These are phyloP conservation scores for Linnaemya tessellans DNA, from an alignment of 2,888 invertebrate species.

Conservation along the genomic window DNA sequence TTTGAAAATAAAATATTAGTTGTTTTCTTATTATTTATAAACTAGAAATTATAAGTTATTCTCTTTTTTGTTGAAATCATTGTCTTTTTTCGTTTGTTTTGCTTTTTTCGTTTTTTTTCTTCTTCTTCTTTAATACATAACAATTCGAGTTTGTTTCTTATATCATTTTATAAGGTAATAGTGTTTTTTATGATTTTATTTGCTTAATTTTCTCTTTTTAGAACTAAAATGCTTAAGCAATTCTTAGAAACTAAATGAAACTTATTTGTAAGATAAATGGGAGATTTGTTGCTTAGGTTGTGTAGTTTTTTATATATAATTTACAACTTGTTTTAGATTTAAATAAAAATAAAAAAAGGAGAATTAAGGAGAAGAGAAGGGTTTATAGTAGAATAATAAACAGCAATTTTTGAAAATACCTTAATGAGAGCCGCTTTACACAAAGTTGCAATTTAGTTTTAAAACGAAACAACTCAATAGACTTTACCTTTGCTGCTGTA, in stretches of 20 bases:
- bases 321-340: constrained; percentile 50
- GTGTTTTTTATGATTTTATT: constrained; percentile 66
- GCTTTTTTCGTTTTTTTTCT: constrained; percentile 71
- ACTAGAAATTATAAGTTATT: constrained; percentile 31
- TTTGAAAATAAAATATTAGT: constrained; percentile 56
- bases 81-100: constrained; percentile 73
- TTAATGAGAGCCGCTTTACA: constrained; percentile 56
- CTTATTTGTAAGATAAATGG: constrained; percentile 58
- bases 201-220: constrained; percentile 39
- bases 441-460: constrained; percentile 32
- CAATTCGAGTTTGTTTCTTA: constrained; percentile 63
- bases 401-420: constrained; percentile 51
- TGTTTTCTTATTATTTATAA: constrained; percentile 16
- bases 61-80: constrained; percentile 63
- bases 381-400: constrained; percentile 49
- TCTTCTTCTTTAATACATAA: constrained; percentile 66
- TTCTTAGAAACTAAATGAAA: constrained; percentile 67
- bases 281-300: constrained; percentile 26
- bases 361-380: constrained; percentile 13
- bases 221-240: constrained; percentile 66
- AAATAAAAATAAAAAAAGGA: background rate
- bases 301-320: constrained; percentile 49
- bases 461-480: constrained; percentile 41
- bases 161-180: constrained; percentile 62
- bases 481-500: constrained; percentile 41